Evolutionary conservation across 2,888 invertebrate species (phyloP), one percentile per base, ranked within the genome.

Genomic region (Ochropleura leucogaster): DNA sequence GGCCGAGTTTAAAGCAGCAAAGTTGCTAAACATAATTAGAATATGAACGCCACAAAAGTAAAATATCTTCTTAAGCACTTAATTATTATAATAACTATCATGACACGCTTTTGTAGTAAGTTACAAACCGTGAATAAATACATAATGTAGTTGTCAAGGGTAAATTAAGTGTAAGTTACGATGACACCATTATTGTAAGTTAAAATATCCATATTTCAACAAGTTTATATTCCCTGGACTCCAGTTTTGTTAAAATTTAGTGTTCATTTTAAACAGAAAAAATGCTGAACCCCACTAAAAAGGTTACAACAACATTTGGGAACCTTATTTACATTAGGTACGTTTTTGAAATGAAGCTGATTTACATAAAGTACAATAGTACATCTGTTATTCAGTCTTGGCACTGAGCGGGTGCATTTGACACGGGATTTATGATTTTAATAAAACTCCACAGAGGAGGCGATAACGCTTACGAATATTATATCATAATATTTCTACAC

Each of bases 361-460:
- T 94, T 94, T 94, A 92, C 92, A 93, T 94, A 92, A 93, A 92
- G 90, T 91, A 94, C 92, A 92, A 92, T 92, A 91, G 92, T 94
- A 93, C 93, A 92, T 92, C 92, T 93, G 92, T 91, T 93, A 93
- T 93, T 92, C 92, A 92, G 93, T 92, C 93, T 92, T 90, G 89
- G 90, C 89, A 89, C 88, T 89, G 88, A 92, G 91, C 95, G 94
- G 94, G 93, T 96, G 96, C 93, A 94, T 95, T 95, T 96, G 96
- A 96, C 96, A 92, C 87, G 88, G 92, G 94, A 96, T 96, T 96
- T 96, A 96, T 96, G 93, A 95, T 95, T 96, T 96, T 96, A 96
- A 96, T 96, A 96, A 96, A 96, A 96, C 93, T 92, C 90, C 86
- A 84, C 88, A 90, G 92, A 90, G 90, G 88, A 89, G 89, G 91